These are phyloP conservation scores for Saimiri boliviensis DNA, from an alignment of 2,113 vertebrate genomes.

Conservation along the genomic window DNA sequence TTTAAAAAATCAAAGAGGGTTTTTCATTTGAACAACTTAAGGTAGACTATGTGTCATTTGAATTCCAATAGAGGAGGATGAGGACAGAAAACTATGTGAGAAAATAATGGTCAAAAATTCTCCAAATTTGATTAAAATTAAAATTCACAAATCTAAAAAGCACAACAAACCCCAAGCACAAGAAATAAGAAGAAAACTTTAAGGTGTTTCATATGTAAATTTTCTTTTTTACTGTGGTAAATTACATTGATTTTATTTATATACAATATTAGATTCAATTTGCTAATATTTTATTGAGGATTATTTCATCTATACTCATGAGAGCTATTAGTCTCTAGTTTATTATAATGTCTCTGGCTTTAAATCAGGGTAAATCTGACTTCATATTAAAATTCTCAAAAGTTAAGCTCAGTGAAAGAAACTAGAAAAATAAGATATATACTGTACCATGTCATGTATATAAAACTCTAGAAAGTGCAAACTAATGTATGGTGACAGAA, in stretches of 20 bases:
- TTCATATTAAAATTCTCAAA: neutral
- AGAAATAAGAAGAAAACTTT: neutral
- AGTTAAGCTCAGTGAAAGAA: neutral
- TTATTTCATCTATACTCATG: neutral
- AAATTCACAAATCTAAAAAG: neutral
- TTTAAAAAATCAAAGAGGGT: neutral
- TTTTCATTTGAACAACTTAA: neutral
- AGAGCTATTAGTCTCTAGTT: neutral
- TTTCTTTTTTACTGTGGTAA: neutral
- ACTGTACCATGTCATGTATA: neutral
- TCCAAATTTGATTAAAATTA: neutral
- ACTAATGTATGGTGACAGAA: neutral
- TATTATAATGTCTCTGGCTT: neutral
- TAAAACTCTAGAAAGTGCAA: neutral
- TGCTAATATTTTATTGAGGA: neutral
- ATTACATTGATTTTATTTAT: neutral
- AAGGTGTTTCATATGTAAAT: neutral
- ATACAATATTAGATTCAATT: neutral
- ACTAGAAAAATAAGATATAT: neutral
- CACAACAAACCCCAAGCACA: neutral
- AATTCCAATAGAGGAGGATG: neutral
- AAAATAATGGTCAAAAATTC: neutral
- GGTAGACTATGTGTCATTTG: neutral
- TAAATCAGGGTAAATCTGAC: neutral
- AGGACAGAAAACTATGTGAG: neutral